Evolutionary conservation across 2,888 invertebrate genomes (phyloP), one percentile per base, ranked within the genome.

Genomic region (Hypomecis atomaria): DNA sequence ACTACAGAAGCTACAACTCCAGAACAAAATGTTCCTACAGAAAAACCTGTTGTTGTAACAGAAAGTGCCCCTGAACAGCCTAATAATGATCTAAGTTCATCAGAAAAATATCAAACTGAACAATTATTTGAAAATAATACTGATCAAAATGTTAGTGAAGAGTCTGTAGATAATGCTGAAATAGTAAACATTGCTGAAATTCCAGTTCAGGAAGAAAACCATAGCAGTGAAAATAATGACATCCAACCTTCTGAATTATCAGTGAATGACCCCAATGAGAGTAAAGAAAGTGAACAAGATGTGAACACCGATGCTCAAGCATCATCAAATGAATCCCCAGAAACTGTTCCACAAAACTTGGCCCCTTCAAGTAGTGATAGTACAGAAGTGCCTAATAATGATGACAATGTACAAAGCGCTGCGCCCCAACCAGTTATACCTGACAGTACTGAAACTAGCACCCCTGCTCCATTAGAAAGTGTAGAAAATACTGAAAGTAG

Each of bases 1-100:
- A 83, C 87, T 4, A 84, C 87, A 7, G 86, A 88, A 67, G 33
- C 55, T 9, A 40, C 66, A 7, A 78, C 69, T 57, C 72, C 78
- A 40, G 53, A 70, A 36, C 65, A 73, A 10, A 65, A 69, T 23
- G 72, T 36, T 60, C 61, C 62, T 65, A 64, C 67, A 50, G 72
- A 71, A 57, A 65, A 40, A 38, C 43, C 66, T 53, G 67, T 69
- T 48, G 67, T 37, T 53, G 52, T 65, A 23, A 69, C 53, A 67
- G 59, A 56, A 63, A 44, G 62, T 44, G 66, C 63, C 23, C 10
- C 23, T 42, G 33, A 52, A 65, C 64, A 65, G 59, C 56, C 70
- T 10, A 50, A 47, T 54, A 59, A 65, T 48, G 52, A 55, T 37
- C 37, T 11, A 44, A 38, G 34, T 11, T 53, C 10, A 49, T 11